Evolutionary conservation across 2,797 vertebrate species (phyloP).

Genomic region (Morus bassanus): DNA sequence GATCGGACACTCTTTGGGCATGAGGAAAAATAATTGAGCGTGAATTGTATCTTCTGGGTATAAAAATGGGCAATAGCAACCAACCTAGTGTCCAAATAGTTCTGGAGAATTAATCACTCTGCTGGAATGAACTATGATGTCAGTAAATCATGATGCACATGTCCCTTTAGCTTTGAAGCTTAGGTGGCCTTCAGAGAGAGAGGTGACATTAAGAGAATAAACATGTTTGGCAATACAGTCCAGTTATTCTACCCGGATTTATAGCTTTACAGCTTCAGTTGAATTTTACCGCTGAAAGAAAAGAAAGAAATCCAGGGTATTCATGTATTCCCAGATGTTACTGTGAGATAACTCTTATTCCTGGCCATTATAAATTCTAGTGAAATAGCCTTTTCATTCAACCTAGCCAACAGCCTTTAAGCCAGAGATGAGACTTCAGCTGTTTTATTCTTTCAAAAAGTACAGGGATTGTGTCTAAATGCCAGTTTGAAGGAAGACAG

Average conservation of each 20-base stretch:
- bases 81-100: not conserved
- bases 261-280: not conserved
- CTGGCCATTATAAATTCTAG: not conserved
- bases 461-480: not conserved
- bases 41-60: not conserved
- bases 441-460: not conserved
- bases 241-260: not conserved
- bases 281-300: not conserved
- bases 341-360: not conserved
- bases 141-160: not conserved
- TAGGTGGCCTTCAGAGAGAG: not conserved
- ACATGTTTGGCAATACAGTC: not conserved
- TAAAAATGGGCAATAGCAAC: not conserved
- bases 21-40: not conserved
- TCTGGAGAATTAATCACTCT: not conserved
- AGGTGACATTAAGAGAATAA: not conserved
- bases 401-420: not conserved
- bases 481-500: not conserved
- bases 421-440: not conserved
- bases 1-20: not conserved
- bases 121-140: not conserved
- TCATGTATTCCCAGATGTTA: not conserved
- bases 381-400: conserved; percentile 13
- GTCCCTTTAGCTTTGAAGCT: not conserved
- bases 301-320: not conserved